These are phyloP conservation scores for Globicephala melas DNA, from an alignment of 2,113 vertebrate genomes.

Conservation along the genomic window DNA sequence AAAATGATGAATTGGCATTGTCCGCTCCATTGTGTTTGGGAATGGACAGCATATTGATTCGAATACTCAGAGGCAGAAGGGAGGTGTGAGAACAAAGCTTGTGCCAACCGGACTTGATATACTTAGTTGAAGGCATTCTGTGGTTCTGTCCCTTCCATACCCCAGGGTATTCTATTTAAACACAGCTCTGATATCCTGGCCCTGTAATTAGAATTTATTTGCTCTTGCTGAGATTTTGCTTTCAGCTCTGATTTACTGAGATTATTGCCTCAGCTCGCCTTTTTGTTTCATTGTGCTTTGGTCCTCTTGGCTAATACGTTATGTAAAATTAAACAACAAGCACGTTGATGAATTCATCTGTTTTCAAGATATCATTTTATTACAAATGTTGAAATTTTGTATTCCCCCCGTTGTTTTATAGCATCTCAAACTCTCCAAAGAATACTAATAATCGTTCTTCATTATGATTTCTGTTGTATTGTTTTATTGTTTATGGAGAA, in stretches of 20 bases:
- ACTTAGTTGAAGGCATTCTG: neutral
- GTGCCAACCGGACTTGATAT: neutral
- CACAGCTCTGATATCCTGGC: neutral
- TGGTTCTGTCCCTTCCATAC: neutral
- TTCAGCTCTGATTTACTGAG: neutral
- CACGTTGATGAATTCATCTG: neutral
- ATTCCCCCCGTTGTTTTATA: neutral
- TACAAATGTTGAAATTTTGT: neutral
- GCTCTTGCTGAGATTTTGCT: neutral
- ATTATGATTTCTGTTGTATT: slow-evolving; percentile 22
- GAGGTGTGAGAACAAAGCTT: neutral
- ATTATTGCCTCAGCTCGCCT: neutral
- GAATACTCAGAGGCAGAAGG: neutral
- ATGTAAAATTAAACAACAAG: neutral
- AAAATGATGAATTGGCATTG: neutral
- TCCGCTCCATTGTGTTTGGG: neutral
- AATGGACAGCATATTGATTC: neutral
- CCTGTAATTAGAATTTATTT: slow-evolving; percentile 1
- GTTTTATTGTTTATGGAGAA: slow-evolving; percentile 52
- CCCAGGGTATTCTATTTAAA: neutral
- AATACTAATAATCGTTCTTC: slow-evolving; percentile 6
- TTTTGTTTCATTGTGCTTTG: slow-evolving; percentile 14
- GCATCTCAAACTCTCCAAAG: neutral
- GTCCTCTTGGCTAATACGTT: neutral
- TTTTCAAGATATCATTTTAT: neutral